Percentiles rank a stretch among this genome's conserved stretches.
Conservation (phyloP, 2,888 invertebrate genomes). For the Chymomyza caudatula region DNA sequence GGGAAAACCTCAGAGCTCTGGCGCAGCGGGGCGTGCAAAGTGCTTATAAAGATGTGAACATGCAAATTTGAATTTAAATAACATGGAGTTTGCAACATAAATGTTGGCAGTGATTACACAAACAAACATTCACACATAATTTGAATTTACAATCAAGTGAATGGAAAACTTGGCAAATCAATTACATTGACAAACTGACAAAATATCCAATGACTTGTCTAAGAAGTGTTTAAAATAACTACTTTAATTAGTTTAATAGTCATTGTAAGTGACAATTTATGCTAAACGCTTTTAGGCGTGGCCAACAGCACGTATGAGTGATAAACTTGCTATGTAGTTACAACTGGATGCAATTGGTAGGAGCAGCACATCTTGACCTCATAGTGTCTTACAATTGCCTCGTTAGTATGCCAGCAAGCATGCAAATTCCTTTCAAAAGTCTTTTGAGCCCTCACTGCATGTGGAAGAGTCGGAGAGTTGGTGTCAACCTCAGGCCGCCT, state of each 20-base stretch:
- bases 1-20: neutral
- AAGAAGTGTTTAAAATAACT: neutral
- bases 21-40: slow-evolving; percentile 17
- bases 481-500: neutral
- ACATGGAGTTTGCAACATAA: neutral
- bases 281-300: too few relatives aligned
- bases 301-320: slow-evolving; percentile 30
- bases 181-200: slow-evolving; percentile 22
- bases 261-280: neutral
- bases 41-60: slow-evolving; percentile 5
- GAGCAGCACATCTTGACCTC: slow-evolving; percentile 60
- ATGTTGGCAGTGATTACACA: slow-evolving; percentile 2
- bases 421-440: slow-evolving; percentile 49
- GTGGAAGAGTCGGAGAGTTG: slow-evolving; percentile 3
- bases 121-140: neutral
- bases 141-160: neutral
- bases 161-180: slow-evolving; percentile 23
- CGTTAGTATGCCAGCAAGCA: slow-evolving; percentile 35
- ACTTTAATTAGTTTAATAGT: neutral
- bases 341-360: neutral
- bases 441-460: slow-evolving; percentile 14
- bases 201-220: too few relatives aligned
- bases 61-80: slow-evolving; percentile 35
- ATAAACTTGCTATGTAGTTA: slow-evolving; percentile 12
- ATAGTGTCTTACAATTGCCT: slow-evolving; percentile 51